Evolutionary conservation across 2,888 invertebrate genomes (phyloP), one percentile per base, ranked within the genome.

Genomic region (Drosophila mimetica): DNA sequence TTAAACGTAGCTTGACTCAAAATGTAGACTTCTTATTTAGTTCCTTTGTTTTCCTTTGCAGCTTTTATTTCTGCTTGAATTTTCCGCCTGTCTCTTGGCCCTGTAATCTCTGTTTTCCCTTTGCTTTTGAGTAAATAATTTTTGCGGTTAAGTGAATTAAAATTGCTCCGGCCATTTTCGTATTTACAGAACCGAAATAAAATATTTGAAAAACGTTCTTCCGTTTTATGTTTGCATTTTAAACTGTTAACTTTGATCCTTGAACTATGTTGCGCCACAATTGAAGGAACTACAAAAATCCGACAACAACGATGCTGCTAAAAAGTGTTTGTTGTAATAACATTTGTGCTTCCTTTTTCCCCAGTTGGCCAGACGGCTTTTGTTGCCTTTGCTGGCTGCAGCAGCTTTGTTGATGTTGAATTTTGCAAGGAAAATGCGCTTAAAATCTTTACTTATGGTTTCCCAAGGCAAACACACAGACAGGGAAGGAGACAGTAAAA

Each of bases 361-460:
- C 7, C 36, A 42, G 28, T 69, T 54, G 55, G 22, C 36, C 42
- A 71, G 71, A 70, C 44, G 46, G 54, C 36, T 46, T 71, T 60
- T 52, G 25, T 54, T 60, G 59, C 46, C 46, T 46, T 41, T 72
- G 37, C 51, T 18, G 42, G 54, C 50, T 54, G 42, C 25, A 57
- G 57, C 72, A 61, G 58, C 64, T 51, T 70, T 52, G 63, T 51
- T 70, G 58, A 59, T 64, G 69, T 63, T 65, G 76, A 73, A 71
- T 69, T 80, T 72, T 61, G 48, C 58, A 50, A 55, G 61, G 63
- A 54, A 87, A 78, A 84, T 89, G 71, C 79, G 86, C 77, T 79
- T 89, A 75, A 71, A 87, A 78, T 81, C 86, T 84, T 78, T 85
- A 72, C 88, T 87, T 85, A 74, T 85, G 87, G 87, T 76, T 81